Evolutionary conservation across 2,113 vertebrate genomes (phyloP).

Genomic region (Otus sunia): DNA sequence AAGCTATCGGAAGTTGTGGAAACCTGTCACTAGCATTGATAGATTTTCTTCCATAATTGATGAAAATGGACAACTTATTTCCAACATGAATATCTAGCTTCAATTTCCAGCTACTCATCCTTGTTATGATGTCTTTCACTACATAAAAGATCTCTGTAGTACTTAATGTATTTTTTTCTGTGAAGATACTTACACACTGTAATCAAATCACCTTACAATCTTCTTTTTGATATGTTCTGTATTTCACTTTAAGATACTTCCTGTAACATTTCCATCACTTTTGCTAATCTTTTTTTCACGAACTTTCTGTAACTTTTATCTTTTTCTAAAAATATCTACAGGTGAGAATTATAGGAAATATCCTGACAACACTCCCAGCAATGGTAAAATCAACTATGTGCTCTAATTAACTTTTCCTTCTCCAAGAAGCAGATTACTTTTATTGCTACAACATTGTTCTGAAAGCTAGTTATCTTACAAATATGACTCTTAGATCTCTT

Average conservation of each 20-base stretch:
- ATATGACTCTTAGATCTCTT: neutral
- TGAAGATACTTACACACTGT: neutral
- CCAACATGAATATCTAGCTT: neutral
- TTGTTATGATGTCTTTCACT: neutral
- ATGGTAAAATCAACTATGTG: neutral
- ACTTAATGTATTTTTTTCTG: neutral
- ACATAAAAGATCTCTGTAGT: neutral
- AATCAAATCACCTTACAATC: neutral
- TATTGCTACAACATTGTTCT: neutral
- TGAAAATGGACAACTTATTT: constrained; percentile 9
- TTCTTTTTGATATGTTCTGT: neutral
- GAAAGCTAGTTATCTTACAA: neutral
- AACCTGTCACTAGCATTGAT: neutral
- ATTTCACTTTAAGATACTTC: neutral
- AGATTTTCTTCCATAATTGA: neutral
- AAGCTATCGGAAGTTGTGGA: neutral
- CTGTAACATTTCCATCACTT: neutral
- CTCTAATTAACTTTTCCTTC: neutral
- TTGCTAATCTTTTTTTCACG: neutral
- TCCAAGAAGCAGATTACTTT: neutral
- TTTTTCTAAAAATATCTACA: neutral
- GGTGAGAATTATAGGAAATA: neutral
- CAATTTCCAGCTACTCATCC: neutral
- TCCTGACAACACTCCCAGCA: neutral
- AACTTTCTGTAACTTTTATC: neutral